phyloP scores from a whole-genome alignment of 2,113 vertebrate genomes.

The Tyto alba region DNA sequence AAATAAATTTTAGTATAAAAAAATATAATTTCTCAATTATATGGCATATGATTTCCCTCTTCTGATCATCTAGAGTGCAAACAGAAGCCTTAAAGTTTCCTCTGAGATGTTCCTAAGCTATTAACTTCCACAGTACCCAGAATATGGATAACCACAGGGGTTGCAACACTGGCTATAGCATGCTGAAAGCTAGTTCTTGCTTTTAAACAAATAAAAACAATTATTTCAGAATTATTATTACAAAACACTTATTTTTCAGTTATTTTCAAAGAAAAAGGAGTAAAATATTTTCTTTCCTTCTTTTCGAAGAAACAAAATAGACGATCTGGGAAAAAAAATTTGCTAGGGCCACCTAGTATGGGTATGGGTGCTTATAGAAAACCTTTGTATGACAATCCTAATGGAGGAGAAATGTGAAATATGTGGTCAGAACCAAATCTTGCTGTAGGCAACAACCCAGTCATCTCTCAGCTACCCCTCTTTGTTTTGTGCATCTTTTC shows the following conservation, averaged over 20 bases:
- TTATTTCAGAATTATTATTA: not conserved
- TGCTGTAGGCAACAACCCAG: not conserved
- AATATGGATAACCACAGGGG: not conserved
- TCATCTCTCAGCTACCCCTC: not conserved
- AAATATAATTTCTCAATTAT: slow-evolving; percentile 43
- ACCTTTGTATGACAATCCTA: not conserved
- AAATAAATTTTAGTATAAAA: slow-evolving; percentile 67
- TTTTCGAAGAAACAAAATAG: not conserved
- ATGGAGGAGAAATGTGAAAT: not conserved
- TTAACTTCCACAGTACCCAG: not conserved
- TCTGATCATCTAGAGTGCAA: slow-evolving; percentile 34
- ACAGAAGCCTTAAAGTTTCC: slow-evolving; percentile 31
- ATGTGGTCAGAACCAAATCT: not conserved
- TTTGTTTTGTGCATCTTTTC: not conserved
- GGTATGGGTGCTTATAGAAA: not conserved
- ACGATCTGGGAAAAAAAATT: not conserved
- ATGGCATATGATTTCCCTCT: slow-evolving; percentile 32
- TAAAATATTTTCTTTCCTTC: not conserved
- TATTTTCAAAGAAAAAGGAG: not conserved
- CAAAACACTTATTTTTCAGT: not conserved
- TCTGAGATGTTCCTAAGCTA: not conserved
- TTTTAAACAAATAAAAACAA: not conserved
- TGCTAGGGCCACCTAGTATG: not conserved
- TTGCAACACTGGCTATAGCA: not conserved
- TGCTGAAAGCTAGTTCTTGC: not conserved